Conservation (phyloP, 2,113 vertebrate genomes). For the Campylomormyrus numenius region DNA sequence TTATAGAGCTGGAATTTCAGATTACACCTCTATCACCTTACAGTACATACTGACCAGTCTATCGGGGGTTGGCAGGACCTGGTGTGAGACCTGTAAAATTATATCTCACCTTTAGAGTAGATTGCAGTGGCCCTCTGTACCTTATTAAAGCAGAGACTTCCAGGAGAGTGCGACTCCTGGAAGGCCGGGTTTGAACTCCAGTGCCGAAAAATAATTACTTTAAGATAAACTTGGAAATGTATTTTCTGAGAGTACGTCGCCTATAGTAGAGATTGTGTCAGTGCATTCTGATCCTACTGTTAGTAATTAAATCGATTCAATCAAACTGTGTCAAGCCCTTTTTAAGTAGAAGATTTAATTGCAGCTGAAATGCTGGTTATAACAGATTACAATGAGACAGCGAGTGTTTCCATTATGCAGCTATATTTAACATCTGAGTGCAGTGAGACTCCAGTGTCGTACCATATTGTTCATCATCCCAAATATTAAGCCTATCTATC, state of each 20-base stretch:
- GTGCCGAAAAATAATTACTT: conserved; percentile 3
- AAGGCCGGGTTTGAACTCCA: conserved; percentile 2
- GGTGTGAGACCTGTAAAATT: conserved; percentile 21
- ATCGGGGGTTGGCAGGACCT: conserved; percentile 12
- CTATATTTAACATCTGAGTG: background rate
- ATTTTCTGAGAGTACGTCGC: background rate
- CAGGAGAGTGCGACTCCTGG: background rate
- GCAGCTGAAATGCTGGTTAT: background rate
- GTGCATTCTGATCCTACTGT: background rate
- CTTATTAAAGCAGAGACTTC: conserved; percentile 14
- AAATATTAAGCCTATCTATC: background rate
- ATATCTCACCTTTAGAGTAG: conserved; percentile 9
- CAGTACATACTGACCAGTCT: conserved; percentile 14
- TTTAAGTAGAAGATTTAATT: background rate
- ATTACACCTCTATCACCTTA: conserved; percentile 8
- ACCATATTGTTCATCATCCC: background rate
- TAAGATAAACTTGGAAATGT: background rate
- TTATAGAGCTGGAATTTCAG: conserved; percentile 1
- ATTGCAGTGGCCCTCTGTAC: background rate
- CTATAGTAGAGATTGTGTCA: background rate
- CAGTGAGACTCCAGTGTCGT: background rate
- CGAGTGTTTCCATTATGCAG: background rate
- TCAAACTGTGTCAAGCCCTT: background rate
- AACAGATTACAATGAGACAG: background rate
- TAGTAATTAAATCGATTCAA: background rate